phyloP scores from a whole-genome alignment of 2,888 invertebrate genomes.

The Drosophila yooni region DNA sequence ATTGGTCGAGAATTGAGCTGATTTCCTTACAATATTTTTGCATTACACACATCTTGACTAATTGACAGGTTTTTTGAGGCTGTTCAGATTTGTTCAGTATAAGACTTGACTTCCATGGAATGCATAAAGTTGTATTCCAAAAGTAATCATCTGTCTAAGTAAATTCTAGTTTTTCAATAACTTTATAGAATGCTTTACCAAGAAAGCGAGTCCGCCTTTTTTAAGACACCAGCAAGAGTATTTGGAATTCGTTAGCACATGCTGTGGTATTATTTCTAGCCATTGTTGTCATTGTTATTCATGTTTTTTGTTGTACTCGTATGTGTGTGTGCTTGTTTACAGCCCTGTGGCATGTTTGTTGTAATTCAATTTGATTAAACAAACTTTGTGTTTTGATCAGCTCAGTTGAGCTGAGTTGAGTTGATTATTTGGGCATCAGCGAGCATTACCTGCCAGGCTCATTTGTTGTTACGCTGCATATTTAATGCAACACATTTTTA shows the following conservation, averaged over 20 bases:
- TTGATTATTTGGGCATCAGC: slow-evolving; percentile 50
- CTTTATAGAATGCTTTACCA: background rate
- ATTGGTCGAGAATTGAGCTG: background rate
- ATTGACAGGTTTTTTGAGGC: background rate
- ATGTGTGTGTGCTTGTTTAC: slow-evolving; percentile 3
- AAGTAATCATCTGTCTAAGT: background rate
- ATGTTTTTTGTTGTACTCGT: slow-evolving; percentile 19
- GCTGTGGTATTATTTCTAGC: slow-evolving; percentile 25
- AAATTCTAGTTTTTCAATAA: background rate
- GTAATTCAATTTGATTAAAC: slow-evolving; percentile 80
- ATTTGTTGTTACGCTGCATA: slow-evolving; percentile 72
- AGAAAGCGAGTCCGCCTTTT: background rate
- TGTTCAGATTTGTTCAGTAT: background rate
- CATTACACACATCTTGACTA: background rate
- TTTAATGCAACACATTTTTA: slow-evolving; percentile 74
- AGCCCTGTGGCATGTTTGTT: slow-evolving; percentile 55
- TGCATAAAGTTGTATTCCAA: background rate
- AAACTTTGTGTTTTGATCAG: slow-evolving; percentile 59
- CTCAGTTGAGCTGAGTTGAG: slow-evolving; percentile 31
- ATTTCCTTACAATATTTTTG: background rate
- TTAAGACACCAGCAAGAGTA: slow-evolving; percentile 3
- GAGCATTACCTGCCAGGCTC: slow-evolving; percentile 51
- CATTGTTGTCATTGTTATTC: slow-evolving; percentile 52
- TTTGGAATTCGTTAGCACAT: background rate
- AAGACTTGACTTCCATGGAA: background rate